phyloP scores from a whole-genome alignment of 2,888 invertebrate species.

The Lasioglossum marginatum region DNA sequence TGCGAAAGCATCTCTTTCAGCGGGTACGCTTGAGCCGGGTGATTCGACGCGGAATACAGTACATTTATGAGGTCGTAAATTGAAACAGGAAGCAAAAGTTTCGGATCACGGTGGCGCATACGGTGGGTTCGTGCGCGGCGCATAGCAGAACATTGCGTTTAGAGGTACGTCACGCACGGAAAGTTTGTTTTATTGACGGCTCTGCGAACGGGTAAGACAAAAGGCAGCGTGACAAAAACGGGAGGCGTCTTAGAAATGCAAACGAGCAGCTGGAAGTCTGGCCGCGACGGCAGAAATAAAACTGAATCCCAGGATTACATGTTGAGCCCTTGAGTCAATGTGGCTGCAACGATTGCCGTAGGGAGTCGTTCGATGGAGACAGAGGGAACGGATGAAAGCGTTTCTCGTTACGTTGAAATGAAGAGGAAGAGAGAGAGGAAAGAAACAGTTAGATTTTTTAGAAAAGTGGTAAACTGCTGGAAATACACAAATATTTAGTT shows the following conservation, averaged over 20 bases:
- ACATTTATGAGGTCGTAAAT: not conserved
- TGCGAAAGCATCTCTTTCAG: not conserved
- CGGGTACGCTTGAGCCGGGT: not conserved
- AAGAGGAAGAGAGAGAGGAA: not conserved
- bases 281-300: not conserved
- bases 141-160: slow-evolving; percentile 13
- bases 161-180: slow-evolving; percentile 17
- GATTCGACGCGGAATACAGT: not conserved
- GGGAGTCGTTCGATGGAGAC: not conserved
- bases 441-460: not conserved
- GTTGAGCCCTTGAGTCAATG: not conserved
- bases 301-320: slow-evolving; percentile 14
- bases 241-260: not conserved
- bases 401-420: not conserved
- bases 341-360: not conserved
- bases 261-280: not conserved
- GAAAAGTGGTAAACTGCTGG: not conserved
- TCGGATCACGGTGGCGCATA: not conserved
- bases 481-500: not conserved
- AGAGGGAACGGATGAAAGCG: not conserved
- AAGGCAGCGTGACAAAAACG: not conserved
- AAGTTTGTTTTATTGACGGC: slow-evolving; percentile 31
- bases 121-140: too few species aligned
- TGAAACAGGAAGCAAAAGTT: slow-evolving; percentile 12
- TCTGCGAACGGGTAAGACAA: slow-evolving; percentile 31